phyloP scores from a whole-genome alignment of 2,888 invertebrate genomes.

The Mycalesis mineus region DNA sequence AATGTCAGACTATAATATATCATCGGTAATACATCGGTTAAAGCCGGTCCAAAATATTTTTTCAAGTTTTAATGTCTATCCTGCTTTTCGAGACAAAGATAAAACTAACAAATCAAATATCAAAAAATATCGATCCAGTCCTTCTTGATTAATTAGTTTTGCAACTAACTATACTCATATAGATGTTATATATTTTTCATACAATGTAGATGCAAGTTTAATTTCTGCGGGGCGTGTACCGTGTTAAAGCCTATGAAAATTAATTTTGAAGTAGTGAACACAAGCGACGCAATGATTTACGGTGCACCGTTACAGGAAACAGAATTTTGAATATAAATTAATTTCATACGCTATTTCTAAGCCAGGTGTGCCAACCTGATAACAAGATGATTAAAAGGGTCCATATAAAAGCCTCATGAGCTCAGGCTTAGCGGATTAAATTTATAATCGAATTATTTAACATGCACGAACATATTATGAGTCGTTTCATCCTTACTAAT shows the following conservation, averaged over 20 bases:
- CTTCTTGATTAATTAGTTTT: too few relatives aligned
- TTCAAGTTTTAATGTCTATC: too few relatives aligned
- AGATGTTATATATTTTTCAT: neutral
- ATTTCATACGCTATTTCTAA: conserved; percentile 22
- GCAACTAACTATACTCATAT: too few relatives aligned
- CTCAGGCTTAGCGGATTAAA: conserved; percentile 12
- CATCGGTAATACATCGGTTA: too few relatives aligned
- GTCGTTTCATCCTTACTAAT: neutral
- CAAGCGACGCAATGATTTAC: conserved; percentile 19
- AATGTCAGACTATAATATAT: too few relatives aligned
- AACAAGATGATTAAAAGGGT: conserved; percentile 26
- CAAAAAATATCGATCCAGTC: too few relatives aligned
- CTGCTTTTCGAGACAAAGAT: too few relatives aligned
- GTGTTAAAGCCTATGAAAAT: conserved; percentile 22
- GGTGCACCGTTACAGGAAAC: conserved; percentile 7
- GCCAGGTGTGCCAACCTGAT: conserved; percentile 24
- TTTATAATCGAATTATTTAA: conserved; percentile 15
- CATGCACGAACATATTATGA: conserved; percentile 14
- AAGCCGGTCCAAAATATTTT: too few relatives aligned
- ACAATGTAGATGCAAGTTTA: conserved; percentile 18
- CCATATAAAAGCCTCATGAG: conserved; percentile 16
- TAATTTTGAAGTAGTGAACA: conserved; percentile 22
- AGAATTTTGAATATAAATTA: conserved; percentile 22
- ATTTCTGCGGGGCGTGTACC: conserved; percentile 12
- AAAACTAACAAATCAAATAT: too few relatives aligned